Evolutionary conservation across 2,888 invertebrate genomes (phyloP).

Genomic region (Carabus problematicus): DNA sequence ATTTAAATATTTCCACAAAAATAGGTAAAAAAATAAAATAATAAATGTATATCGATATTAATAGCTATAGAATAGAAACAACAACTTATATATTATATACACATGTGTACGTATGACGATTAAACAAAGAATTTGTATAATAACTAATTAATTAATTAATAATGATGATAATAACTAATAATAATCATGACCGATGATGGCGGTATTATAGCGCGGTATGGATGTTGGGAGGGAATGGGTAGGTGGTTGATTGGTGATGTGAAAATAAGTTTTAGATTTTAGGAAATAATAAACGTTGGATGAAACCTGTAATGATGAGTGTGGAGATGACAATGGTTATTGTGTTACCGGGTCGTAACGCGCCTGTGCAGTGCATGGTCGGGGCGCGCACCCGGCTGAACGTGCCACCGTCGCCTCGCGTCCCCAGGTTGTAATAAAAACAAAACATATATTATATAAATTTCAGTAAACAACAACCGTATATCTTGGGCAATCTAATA

Average conservation of each 20-base stretch:
- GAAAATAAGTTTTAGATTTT: conserved; percentile 1
- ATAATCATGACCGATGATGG: conserved; percentile 37
- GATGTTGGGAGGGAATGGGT: conserved; percentile 8
- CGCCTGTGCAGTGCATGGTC: conserved; percentile 38
- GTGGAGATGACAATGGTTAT: no score
- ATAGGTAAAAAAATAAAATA: conserved; percentile 64
- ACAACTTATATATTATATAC: conserved; percentile 60
- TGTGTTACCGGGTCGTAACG: conserved; percentile 14
- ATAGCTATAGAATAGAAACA: conserved; percentile 59
- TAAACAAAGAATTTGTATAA: conserved; percentile 40
- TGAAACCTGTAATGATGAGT: background rate
- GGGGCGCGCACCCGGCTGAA: conserved; percentile 24
- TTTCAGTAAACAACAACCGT: conserved; percentile 43
- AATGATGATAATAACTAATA: conserved; percentile 37
- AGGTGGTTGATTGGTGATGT: background rate
- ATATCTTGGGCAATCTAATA: conserved; percentile 42
- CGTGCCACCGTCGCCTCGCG: background rate
- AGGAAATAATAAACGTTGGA: background rate
- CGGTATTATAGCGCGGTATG: conserved; percentile 17
- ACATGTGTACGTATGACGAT: conserved; percentile 53
- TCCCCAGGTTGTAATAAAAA: conserved; percentile 25
- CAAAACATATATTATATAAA: conserved; percentile 42
- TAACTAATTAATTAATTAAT: conserved; percentile 28
- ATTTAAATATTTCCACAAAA: conserved; percentile 62
- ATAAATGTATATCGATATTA: conserved; percentile 57